Base-by-base conservation (phyloP, 1,140 invertebrate genomes). In the Globodera rostochiensis region DNA sequence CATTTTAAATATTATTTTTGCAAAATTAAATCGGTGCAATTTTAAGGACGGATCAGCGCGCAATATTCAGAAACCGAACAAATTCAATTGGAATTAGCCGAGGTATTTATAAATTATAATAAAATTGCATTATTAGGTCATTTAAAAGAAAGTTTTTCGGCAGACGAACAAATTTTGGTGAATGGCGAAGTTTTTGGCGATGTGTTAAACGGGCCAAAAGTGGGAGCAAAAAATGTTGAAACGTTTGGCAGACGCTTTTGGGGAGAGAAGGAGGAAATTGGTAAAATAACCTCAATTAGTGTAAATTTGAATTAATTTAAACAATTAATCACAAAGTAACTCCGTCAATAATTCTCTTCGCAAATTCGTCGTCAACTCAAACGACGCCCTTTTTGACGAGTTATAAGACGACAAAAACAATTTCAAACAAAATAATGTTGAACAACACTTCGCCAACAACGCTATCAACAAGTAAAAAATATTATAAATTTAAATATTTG, bases 191-290 rank as follows among this genome's bases (percentile, higher is more conserved):
- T 19, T 8, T 19, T 13, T 6, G 25, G 11, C 25, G 46, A 47
- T 6, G 19, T 9, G 25, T 71, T 71, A 71, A 71, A 71, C 1
- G 69, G 69, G 25, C 25, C 25, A 47, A 25, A 69, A 25, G 7
- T 45, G 67, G 67, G 67, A 7, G n/a, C 5, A 6, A 71, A 71
- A 71, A 13, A 13, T 71, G 69, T 71, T 45, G 46, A 71, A 45
- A 5, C 8, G 21, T 47, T 71, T 71, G 69, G 69, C 4, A 36
- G 69, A 9, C 69, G 69, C 4, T 47, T 45, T 71, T 71, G 69
- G 69, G 69, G 69, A 5, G 69, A 71, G 6, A 71, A 19, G 15
- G 69, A 36, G 69, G 69, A 71, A 71, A 71, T 71, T 71, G 69
- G 69, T 71, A 71, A 71, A 71, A 25, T 25, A 25, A 25, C 25